Base-by-base conservation (phyloP, 2,888 invertebrate species). In the Oconnorella tubifera region DNA sequence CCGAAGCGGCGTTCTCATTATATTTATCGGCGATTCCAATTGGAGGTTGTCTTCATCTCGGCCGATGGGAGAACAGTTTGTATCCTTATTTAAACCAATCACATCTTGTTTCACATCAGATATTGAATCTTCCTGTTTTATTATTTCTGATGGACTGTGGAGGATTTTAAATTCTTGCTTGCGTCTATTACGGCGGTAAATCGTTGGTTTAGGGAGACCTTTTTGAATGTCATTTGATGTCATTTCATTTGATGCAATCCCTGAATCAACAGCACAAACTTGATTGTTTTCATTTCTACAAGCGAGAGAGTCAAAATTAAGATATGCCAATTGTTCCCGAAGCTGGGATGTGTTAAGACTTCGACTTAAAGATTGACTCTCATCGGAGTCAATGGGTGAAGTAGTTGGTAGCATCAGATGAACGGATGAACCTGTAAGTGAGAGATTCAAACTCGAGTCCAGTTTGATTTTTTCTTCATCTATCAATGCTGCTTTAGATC, bases 221-320 rank as follows among this genome's bases (percentile, higher is more conserved):
- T 19, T 40, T 19, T 40, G 40, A 40, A 40, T 19, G 19, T 40
- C 40, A 40, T 19, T 14, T 14, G 40, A 40, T 19, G 40, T 14
- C 40, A 10, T 19, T 19, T 40, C 40, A 10, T 14, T 19, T 19
- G 40, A 40, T 40, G 10, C 40, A 10, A 10, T 40, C 40, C 40
- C 10, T 19, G 40, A 10, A 19, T 40, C 40, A 19, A 19, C 40
- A 40, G 40, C 40, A 40, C 10, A 40, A 19, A 10, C 40, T 10
- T 6, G 23, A 27, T 60, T 31, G 29, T 56, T 32, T 4, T 48
- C 56, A n/a, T n/a, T n/a, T n/a, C n/a, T n/a, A n/a, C n/a, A n/a
- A n/a, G n/a, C n/a, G n/a, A n/a, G n/a, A n/a, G 59, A 55, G 31
- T 64, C 66, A 40, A 66, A 48, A 19, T 66, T 59, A n/a, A 66